Evolutionary conservation across 1,140 invertebrate genomes (phyloP).

Genomic region (Leptinotarsa undecemlineata): DNA sequence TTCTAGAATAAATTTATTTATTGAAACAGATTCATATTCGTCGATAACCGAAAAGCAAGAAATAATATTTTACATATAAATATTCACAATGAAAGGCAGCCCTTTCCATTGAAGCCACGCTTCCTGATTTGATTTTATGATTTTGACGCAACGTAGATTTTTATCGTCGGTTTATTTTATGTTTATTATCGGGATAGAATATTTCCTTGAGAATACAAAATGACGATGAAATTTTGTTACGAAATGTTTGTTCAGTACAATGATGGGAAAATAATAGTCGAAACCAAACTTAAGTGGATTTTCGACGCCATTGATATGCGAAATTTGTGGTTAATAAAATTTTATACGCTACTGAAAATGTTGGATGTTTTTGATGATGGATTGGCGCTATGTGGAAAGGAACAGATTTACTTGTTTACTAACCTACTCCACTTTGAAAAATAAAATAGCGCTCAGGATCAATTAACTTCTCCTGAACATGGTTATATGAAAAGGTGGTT

Average conservation of each 20-base stretch:
- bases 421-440: background rate
- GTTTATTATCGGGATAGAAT: conserved; percentile 23
- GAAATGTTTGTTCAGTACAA: conserved; percentile 12
- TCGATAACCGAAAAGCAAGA: too few relatives aligned
- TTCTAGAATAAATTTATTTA: too few relatives aligned
- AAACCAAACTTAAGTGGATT: background rate
- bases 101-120: background rate
- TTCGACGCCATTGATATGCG: conserved; percentile 12
- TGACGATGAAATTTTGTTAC: conserved; percentile 11
- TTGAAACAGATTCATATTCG: too few relatives aligned
- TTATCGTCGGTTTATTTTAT: conserved; percentile 28
- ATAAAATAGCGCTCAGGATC: too few relatives aligned
- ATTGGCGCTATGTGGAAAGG: background rate
- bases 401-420: background rate
- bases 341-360: background rate
- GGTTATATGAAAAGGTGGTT: too few relatives aligned
- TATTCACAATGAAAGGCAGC: too few relatives aligned
- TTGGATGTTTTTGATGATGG: too few relatives aligned
- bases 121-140: conserved; percentile 24
- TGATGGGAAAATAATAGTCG: conserved; percentile 17
- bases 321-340: conserved; percentile 21
- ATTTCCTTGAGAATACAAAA: conserved; percentile 19
- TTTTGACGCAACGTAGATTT: conserved; percentile 24
- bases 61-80: too few relatives aligned
- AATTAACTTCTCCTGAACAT: too few relatives aligned